Evolutionary conservation across 2,113 vertebrate species (phyloP), one percentile per base, ranked within the genome.

Genomic region (Chauna torquata): DNA sequence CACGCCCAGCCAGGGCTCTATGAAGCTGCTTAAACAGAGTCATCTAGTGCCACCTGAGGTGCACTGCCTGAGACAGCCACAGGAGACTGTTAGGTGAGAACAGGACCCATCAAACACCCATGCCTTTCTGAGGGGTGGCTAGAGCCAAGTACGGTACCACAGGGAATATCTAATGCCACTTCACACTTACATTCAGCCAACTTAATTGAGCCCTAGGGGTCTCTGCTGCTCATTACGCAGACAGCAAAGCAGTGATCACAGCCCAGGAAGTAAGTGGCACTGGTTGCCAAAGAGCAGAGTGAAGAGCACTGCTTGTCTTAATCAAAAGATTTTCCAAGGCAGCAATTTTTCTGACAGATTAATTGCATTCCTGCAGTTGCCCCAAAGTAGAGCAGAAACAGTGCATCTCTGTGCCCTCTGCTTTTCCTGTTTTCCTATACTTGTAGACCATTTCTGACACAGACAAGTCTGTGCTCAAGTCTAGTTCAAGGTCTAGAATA

Each of bases 101-200:
- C 28, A 57, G 50, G 19, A 64, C 44, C 55, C 59, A 19, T 34
- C 49, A 44, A 25, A 55, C 42, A 55, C 24, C 27, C 17, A 3
- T 7, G 38, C 13, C 64, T 80, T 76, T 47, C 40, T 22, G 16
- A 45, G 57, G 15, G 11, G 25, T 47, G 76, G 42, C 58, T 49
- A 81, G 59, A 75, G 24, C 47, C 25, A 20, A 0, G 0, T 12
- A 10, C 68, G 25, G 8, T 62, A 16, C 36, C 6, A 1, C 1
- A 22, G 34, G 36, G 30, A 54, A 32, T 87, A 71, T 55, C 55
- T 9, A 38, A 59, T 55, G 27, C 16, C n/a, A 7, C 50, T 45
- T 49, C 3, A 5, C 30, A 23, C 22, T 57, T 47, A 22, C 47
- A 9, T 66, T 55, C 49, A 80, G 66, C 9, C 62, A 54, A 27